Conservation (phyloP, 2,888 invertebrate genomes). For the Drosophila monieri region DNA sequence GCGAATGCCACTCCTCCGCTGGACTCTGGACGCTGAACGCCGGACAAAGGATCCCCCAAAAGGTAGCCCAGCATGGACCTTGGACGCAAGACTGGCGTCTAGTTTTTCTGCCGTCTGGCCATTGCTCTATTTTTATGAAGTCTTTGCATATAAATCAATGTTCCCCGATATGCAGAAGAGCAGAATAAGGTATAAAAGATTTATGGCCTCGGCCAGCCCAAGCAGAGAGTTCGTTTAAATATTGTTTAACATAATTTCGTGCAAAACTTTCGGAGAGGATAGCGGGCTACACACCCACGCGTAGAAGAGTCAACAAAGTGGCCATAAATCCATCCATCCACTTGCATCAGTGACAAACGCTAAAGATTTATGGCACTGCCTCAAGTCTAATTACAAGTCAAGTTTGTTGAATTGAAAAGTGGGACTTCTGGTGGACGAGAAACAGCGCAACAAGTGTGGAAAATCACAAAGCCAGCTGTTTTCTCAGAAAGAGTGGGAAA, state of each 20-base stretch:
- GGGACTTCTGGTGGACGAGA: slow-evolving; percentile 23
- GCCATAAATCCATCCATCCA: slow-evolving; percentile 69
- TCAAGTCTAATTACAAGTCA: slow-evolving; percentile 73
- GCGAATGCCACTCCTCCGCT: slow-evolving; percentile 13
- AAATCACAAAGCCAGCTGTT: slow-evolving; percentile 67
- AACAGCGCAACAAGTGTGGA: slow-evolving; percentile 69
- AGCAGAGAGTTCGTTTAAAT: slow-evolving; percentile 46
- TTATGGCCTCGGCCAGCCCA: slow-evolving; percentile 57
- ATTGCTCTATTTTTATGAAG: slow-evolving; percentile 76
- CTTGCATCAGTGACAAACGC: slow-evolving; percentile 63
- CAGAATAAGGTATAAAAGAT: slow-evolving; percentile 81
- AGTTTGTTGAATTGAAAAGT: slow-evolving; percentile 68
- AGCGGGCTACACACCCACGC: slow-evolving; percentile 12
- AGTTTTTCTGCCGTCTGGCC: slow-evolving; percentile 63
- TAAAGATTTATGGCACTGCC: slow-evolving; percentile 61
- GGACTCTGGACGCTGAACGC: slow-evolving; percentile 70
- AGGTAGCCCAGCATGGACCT: slow-evolving; percentile 56
- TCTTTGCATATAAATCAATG: slow-evolving; percentile 81
- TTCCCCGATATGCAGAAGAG: slow-evolving; percentile 75
- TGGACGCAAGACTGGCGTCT: slow-evolving; percentile 63
- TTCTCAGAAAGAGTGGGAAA: slow-evolving; percentile 55
- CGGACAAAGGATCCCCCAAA: slow-evolving; percentile 53
- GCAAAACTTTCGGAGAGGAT: slow-evolving; percentile 37
- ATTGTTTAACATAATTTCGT: slow-evolving; percentile 63
- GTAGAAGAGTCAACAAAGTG: slow-evolving; percentile 51